Conservation (phyloP, 2,888 invertebrate species). For the Trilocha varians region DNA sequence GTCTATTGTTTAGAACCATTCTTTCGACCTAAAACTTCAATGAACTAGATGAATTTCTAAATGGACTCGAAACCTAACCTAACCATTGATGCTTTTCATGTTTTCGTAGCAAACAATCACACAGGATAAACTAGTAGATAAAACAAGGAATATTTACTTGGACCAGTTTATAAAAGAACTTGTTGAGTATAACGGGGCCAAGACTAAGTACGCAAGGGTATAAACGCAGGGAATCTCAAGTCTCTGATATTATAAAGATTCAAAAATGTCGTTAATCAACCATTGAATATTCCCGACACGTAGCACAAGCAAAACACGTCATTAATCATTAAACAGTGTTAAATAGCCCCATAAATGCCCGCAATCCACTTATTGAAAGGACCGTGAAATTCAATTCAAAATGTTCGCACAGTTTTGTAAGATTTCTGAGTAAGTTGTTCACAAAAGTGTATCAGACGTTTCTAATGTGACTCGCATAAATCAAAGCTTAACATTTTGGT, state of each 20-base stretch:
- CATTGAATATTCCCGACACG: slow-evolving; percentile 19
- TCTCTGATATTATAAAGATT: background rate
- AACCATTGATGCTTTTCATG: too few relatives aligned
- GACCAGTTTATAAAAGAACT: too few relatives aligned
- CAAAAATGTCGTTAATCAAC: slow-evolving; percentile 28
- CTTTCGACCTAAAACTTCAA: too few relatives aligned
- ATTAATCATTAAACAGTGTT: slow-evolving; percentile 47
- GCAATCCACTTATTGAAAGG: slow-evolving; percentile 52
- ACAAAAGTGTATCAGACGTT: slow-evolving; percentile 24
- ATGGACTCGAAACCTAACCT: too few relatives aligned
- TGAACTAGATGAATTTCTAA: too few relatives aligned
- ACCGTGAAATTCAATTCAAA: slow-evolving; percentile 46
- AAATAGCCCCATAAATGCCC: slow-evolving; percentile 64
- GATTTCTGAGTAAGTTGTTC: slow-evolving; percentile 18
- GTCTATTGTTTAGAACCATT: too few relatives aligned
- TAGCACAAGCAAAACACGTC: slow-evolving; percentile 36
- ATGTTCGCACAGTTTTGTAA: slow-evolving; percentile 49
- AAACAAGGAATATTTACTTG: too few relatives aligned
- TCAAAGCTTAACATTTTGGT: slow-evolving; percentile 32
- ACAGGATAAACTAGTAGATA: too few relatives aligned
- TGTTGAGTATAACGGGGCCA: too few relatives aligned
- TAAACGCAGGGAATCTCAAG: too few relatives aligned
- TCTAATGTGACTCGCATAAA: slow-evolving; percentile 36
- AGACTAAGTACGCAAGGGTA: too few relatives aligned
- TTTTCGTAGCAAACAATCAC: too few relatives aligned